Conservation (phyloP, 2,113 vertebrate genomes). For the Periophthalmodon schlosseri region DNA sequence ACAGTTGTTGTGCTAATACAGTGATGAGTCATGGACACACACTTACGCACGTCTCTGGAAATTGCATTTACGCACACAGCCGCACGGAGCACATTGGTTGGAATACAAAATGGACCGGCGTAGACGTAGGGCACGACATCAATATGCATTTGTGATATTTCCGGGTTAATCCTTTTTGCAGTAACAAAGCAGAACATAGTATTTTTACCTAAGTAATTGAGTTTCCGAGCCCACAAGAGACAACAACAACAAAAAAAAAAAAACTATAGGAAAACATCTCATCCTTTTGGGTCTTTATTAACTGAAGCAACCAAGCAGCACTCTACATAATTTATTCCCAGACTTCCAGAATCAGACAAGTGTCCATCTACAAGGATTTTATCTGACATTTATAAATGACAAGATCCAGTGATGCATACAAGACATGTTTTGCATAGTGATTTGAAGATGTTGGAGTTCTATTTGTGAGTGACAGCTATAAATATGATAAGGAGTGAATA, state of each 20-base stretch:
- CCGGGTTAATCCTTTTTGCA: background rate
- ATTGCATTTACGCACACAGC: constrained; percentile 53
- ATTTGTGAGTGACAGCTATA: background rate
- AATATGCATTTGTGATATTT: constrained; percentile 1
- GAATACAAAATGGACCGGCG: constrained; percentile 47
- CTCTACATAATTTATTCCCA: background rate
- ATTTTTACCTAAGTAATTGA: background rate
- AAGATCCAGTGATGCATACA: background rate
- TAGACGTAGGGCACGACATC: constrained; percentile 6
- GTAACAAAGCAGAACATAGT: background rate
- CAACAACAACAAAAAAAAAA: background rate
- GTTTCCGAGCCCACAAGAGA: background rate
- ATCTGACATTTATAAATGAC: constrained; percentile 4
- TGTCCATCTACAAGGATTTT: background rate
- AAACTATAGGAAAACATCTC: background rate
- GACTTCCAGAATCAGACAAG: background rate
- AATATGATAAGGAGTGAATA: background rate
- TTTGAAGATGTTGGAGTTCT: background rate
- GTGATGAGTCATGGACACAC: constrained; percentile 79
- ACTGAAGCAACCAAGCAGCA: constrained; percentile 11
- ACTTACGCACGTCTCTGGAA: constrained; percentile 70
- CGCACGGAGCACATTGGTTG: constrained; percentile 28
- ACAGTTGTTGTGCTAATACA: constrained; percentile 73
- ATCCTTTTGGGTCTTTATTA: constrained; percentile 8
- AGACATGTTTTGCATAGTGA: background rate